Percentiles rank a stretch among this genome's conserved stretches.
phyloP scores from a whole-genome alignment of 2,113 vertebrate species.

The Pyrgilauda ruficollis region DNA sequence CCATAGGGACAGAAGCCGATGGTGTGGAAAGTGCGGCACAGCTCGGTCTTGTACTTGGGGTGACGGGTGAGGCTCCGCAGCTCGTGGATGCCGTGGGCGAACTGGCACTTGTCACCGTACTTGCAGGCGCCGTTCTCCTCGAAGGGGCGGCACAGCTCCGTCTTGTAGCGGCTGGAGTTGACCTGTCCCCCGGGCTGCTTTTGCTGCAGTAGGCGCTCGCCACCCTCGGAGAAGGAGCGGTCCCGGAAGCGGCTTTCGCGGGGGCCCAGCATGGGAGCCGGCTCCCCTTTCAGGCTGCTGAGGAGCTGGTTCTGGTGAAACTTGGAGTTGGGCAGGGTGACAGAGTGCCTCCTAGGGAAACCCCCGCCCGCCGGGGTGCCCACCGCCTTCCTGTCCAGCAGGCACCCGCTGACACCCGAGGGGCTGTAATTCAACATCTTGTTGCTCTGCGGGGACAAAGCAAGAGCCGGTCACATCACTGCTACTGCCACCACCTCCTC shows the following conservation, averaged over 20 bases:
- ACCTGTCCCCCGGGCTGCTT: conserved; percentile 84
- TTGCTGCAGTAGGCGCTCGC: conserved; percentile 89
- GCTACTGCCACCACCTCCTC: not conserved
- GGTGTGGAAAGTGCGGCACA: conserved; percentile 99
- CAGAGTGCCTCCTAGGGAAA: conserved; percentile 92
- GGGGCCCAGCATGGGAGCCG: conserved; percentile 82
- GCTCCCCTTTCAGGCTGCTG: conserved; percentile 86
- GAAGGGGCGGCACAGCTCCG: conserved; percentile 95
- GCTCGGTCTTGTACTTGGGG: conserved; percentile 99
- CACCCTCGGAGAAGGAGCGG: conserved; percentile 94
- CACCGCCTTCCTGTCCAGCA: conserved; percentile 99
- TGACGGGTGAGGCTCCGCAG: conserved; percentile 95
- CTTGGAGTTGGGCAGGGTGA: conserved; percentile 87
- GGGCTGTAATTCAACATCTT: conserved; percentile 91
- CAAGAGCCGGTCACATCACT: conserved; percentile 28
- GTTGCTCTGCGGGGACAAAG: conserved; percentile 80
- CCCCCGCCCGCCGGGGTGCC: conserved; percentile 88
- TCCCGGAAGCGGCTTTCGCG: conserved; percentile 93
- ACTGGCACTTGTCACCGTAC: conserved; percentile 98
- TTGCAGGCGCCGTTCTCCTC: conserved; percentile 98
- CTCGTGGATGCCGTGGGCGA: conserved; percentile 96
- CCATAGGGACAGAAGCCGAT: conserved; percentile 97
- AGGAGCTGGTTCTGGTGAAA: conserved; percentile 95
- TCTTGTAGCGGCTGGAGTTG: conserved; percentile 99
- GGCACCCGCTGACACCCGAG: conserved; percentile 84